These are phyloP conservation scores for Micromesistius poutassou DNA, from an alignment of 2,797 vertebrate genomes.

Conservation along the genomic window DNA sequence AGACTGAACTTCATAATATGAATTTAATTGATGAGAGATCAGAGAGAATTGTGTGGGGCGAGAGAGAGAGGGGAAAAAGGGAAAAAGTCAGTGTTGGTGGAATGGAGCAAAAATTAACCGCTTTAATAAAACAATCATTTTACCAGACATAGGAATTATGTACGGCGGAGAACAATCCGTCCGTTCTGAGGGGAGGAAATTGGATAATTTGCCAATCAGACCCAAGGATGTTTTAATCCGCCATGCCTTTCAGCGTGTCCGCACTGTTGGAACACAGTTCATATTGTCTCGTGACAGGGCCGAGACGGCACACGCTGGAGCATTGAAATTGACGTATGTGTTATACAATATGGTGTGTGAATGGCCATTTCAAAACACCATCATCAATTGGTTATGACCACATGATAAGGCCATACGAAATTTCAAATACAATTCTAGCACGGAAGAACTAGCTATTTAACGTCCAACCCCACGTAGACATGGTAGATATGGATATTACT, in stretches of 20 bases:
- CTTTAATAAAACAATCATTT: slow-evolving; percentile 64
- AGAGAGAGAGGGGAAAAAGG: slow-evolving; percentile 32
- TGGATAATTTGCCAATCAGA: slow-evolving; percentile 40
- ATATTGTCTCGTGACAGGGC: not conserved
- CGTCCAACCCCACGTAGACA: no score
- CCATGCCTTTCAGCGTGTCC: slow-evolving; percentile 8
- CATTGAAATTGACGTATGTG: not conserved
- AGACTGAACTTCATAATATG: slow-evolving; percentile 59
- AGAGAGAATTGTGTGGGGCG: slow-evolving; percentile 35
- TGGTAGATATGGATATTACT: no score
- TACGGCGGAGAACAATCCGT: slow-evolving; percentile 49
- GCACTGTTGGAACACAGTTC: not conserved
- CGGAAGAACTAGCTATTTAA: not conserved
- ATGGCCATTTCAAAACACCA: not conserved
- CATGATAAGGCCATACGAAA: not conserved
- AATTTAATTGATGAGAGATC: slow-evolving; percentile 64
- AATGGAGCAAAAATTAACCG: slow-evolving; percentile 58
- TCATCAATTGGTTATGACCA: not conserved
- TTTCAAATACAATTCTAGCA: not conserved
- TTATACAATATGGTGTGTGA: not conserved
- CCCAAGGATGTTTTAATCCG: slow-evolving; percentile 35
- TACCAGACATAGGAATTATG: slow-evolving; percentile 56
- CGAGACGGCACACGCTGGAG: not conserved
- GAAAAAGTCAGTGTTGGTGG: slow-evolving; percentile 37
- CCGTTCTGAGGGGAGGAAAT: slow-evolving; percentile 49